Conservation (phyloP, 2,797 vertebrate species). For the Ptychobarbus kaznakovi region DNA sequence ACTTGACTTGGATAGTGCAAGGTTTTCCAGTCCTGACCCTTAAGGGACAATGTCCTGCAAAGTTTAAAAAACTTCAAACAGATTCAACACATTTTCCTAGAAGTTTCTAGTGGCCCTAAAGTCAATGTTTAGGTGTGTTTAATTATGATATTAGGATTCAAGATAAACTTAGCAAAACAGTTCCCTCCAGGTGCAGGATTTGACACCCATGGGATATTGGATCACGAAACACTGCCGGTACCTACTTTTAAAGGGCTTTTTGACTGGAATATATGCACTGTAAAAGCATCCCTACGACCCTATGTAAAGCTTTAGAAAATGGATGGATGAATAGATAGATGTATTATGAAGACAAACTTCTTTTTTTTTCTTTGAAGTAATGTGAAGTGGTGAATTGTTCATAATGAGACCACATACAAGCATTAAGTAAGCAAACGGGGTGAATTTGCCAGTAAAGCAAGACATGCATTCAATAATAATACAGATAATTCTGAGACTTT, state of each 20-base stretch:
- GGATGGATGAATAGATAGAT: not conserved
- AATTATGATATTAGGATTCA: not conserved
- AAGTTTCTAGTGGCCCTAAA: not conserved
- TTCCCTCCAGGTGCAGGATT: not conserved
- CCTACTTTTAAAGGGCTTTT: not conserved
- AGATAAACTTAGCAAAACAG: not conserved
- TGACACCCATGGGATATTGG: no score
- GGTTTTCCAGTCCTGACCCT: not conserved
- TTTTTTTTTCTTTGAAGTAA: not conserved
- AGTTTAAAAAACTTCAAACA: no score
- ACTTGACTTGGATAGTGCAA: not conserved
- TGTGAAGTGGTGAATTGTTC: not conserved
- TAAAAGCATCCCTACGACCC: not conserved
- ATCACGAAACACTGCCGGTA: not conserved
- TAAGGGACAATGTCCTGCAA: not conserved
- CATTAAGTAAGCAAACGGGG: not conserved
- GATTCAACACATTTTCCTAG: not conserved
- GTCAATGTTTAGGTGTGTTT: not conserved
- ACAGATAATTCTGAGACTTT: slow-evolving; percentile 13
- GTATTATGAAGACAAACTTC: not conserved
- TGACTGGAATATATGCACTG: not conserved
- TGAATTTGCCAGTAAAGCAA: not conserved
- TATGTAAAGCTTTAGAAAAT: not conserved
- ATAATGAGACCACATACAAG: not conserved
- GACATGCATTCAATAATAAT: not conserved